A percentile compares a stretch with the other conserved stretches of the same genome.
phyloP scores from a whole-genome alignment of 1,140 invertebrate genomes.

The Macrostomum lignano region DNA sequence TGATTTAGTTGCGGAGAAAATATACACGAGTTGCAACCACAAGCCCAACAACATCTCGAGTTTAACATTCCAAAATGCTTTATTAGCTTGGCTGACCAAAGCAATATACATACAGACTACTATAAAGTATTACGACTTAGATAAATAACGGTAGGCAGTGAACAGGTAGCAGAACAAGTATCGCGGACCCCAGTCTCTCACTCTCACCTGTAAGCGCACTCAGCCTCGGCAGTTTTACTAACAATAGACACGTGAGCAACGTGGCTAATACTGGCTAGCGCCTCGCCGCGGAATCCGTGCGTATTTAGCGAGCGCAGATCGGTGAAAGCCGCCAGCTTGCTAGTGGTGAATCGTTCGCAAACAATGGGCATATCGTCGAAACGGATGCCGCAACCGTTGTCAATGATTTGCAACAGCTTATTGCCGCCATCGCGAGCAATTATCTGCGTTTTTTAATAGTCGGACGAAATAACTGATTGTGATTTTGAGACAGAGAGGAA shows the following conservation, averaged over 20 bases:
- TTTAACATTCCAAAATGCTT: too few species aligned
- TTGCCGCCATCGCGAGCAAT: constrained; percentile 65
- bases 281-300: constrained; percentile 89
- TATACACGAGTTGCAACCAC: too few species aligned
- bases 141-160: background rate
- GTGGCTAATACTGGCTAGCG: constrained; percentile 77
- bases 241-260: constrained; percentile 66
- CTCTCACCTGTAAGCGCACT: constrained; percentile 72
- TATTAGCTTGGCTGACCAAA: too few species aligned
- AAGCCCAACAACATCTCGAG: too few species aligned
- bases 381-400: constrained; percentile 46
- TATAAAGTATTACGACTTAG: background rate
- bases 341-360: constrained; percentile 86
- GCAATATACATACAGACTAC: too few species aligned
- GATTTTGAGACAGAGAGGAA: too few species aligned
- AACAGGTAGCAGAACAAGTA: background rate
- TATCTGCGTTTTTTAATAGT: constrained; percentile 66
- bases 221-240: constrained; percentile 50
- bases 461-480: too few species aligned
- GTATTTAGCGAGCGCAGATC: constrained; percentile 59
- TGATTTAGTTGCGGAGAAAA: too few species aligned
- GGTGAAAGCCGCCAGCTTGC: constrained; percentile 64
- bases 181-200: constrained; percentile 11
- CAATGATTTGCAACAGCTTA: constrained; percentile 74
- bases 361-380: constrained; percentile 64